phyloP scores from a whole-genome alignment of 2,888 invertebrate species.

The Megastigmus dorsalis region DNA sequence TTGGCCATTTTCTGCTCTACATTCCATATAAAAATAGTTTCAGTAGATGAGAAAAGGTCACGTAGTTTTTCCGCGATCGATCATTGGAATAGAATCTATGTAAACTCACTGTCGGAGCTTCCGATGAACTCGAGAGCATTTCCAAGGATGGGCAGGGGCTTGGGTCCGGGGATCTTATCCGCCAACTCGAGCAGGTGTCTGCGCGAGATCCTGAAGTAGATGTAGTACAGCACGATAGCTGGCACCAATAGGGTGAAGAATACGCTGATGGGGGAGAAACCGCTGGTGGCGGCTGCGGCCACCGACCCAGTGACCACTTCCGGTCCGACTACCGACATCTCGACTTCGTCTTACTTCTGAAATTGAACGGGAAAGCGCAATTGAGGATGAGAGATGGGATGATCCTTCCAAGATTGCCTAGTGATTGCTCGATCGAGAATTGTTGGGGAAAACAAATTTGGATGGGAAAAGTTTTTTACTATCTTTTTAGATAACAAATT shows the following conservation, averaged over 20 bases:
- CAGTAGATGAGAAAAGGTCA: no score
- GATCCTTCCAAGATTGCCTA: no score
- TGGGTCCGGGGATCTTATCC: slow-evolving; percentile 83
- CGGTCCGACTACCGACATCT: slow-evolving; percentile 71
- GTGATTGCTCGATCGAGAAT: no score
- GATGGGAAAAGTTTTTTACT: no score
- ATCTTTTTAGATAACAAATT: no score
- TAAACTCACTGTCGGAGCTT: slow-evolving; percentile 82
- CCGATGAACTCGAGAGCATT: slow-evolving; percentile 85
- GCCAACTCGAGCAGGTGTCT: slow-evolving; percentile 83
- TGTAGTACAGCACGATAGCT: slow-evolving; percentile 82
- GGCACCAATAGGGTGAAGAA: slow-evolving; percentile 85
- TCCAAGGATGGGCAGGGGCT: slow-evolving; percentile 83
- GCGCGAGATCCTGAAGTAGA: slow-evolving; percentile 86
- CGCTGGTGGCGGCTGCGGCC: slow-evolving; percentile 72
- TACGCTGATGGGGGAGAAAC: slow-evolving; percentile 80
- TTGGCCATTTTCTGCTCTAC: no score
- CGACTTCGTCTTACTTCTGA: slow-evolving; percentile 16
- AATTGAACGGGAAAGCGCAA: no score
- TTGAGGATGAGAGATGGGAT: no score
- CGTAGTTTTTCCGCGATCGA: no score
- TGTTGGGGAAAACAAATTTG: no score
- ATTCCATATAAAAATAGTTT: no score
- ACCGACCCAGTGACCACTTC: slow-evolving; percentile 69
- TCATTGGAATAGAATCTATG: no score